These are phyloP conservation scores for Capreolus pygargus DNA, from an alignment of 2,113 vertebrate species.

Conservation along the genomic window DNA sequence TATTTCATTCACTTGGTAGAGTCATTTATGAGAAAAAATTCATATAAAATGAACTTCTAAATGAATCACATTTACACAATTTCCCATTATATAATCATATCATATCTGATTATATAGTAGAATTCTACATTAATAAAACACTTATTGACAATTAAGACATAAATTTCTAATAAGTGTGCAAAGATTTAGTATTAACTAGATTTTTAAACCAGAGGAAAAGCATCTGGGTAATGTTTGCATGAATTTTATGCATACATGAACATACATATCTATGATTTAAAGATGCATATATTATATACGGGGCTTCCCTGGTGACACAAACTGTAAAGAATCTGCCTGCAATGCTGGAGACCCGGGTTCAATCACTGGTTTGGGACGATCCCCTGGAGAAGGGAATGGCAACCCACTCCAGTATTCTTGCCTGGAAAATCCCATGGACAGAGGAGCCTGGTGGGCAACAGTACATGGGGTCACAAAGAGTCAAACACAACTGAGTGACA, in stretches of 20 bases:
- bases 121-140: not conserved
- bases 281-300: not conserved
- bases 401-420: too few relatives aligned
- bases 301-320: too few relatives aligned
- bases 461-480: too few relatives aligned
- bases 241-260: not conserved
- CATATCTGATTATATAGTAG: not conserved
- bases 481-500: too few relatives aligned
- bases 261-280: not conserved
- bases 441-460: too few relatives aligned
- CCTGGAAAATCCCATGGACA: too few relatives aligned
- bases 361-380: too few relatives aligned
- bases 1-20: not conserved
- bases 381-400: too few relatives aligned
- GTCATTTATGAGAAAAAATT: not conserved
- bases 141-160: not conserved
- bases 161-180: not conserved
- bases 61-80: not conserved
- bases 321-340: too few relatives aligned
- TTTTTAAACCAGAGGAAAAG: not conserved
- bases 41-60: not conserved
- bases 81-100: not conserved
- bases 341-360: too few relatives aligned
- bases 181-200: not conserved
- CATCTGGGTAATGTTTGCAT: not conserved